Base-by-base conservation (phyloP, 2,888 invertebrate genomes). In the Agrotis segetum region DNA sequence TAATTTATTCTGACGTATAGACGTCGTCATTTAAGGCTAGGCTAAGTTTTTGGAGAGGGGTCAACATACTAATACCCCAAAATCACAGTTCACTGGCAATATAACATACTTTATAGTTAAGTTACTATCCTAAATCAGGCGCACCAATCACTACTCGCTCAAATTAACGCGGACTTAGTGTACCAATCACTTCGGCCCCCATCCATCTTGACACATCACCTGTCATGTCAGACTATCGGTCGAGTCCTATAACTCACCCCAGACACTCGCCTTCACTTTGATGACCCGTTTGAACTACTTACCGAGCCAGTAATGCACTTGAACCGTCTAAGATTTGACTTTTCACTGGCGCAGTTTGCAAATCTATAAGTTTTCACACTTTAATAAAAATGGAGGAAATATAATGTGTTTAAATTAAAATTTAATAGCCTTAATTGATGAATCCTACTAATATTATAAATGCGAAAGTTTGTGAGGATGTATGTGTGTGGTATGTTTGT, bases 181-280 rank as follows among this genome's bases (percentile, higher is more conserved):
- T 46, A 82, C 63, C 73, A 71, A 81, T 81, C 67, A 63, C 64
- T 62, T 34, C 29, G 46, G 2, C 19, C 44, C 49, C 56, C 67
- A 79, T 82, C 71, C 64, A 40, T 81, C 81, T 81, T 81, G 58
- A 17, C 34, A 34, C 68, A 58, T 76, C 83, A 56, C 61, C 24
- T 68, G 74, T 68, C 74, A 69, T 50, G 79, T 56, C 67, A 44
- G 49, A 63, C 82, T 47, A 81, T 66, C 73, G 68, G 46, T 1
- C 44, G 34, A 29, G 29, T 24, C 66, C 79, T 66, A 73, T 81
- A 66, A 72, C 63, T 77, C 79, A 68, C 82, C 17, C 44, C 19
- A 80, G 66, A 65, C 78, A 71, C 60, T 64, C n/a, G 61, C 19
- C 61, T 55, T 63, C 70, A 71, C 77, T 71, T 71, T 77, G 73